Evolutionary conservation across 2,888 invertebrate species (phyloP), one percentile per base, ranked within the genome.

Genomic region (Fissipunctia ypsillon): DNA sequence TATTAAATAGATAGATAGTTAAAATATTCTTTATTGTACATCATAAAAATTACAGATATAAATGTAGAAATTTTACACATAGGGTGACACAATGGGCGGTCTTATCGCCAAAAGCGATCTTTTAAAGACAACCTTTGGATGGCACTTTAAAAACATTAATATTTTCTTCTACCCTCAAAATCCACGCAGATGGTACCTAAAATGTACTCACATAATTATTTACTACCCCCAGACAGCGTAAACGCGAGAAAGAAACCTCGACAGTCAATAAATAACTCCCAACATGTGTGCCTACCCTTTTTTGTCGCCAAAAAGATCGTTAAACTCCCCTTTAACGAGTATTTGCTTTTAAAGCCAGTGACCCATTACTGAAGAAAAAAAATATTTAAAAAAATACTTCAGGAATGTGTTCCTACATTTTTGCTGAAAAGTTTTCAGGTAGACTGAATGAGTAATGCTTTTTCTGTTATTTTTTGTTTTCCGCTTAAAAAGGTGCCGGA

Each of bases 291-390:
- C 22, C 54, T 64, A 64, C 54, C 68, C 64, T 28, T 64, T 69
- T 75, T 76, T 65, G 68, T 50, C 65, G 12, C 59, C 72, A 43
- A 70, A 73, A 77, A 71, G 31, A 73, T 57, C 76, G 60, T 75
- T 85, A 77, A 80, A 61, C 73, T 74, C 60, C 35, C 68, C 65
- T 79, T 71, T 79, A 82, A 77, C 76, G 75, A 80, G 74, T 72
- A 45, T 80, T 75, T 71, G 71, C 80, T 83, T 78, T 83, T 74
- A 84, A 67, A 75, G 14, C 45, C 52, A 31, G 57, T 50, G 64
- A 63, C 67, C 80, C 69, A 70, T 61, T 71, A 35, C 59, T 52
- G 43, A 57, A 66, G 61, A 72, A 83, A 25, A 67, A 31, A 9
- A 19, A 67, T 57, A 63, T 59, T 38, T 16, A 35, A 65, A 57